Conservation (phyloP, 2,888 invertebrate genomes). For the Autographa gamma region DNA sequence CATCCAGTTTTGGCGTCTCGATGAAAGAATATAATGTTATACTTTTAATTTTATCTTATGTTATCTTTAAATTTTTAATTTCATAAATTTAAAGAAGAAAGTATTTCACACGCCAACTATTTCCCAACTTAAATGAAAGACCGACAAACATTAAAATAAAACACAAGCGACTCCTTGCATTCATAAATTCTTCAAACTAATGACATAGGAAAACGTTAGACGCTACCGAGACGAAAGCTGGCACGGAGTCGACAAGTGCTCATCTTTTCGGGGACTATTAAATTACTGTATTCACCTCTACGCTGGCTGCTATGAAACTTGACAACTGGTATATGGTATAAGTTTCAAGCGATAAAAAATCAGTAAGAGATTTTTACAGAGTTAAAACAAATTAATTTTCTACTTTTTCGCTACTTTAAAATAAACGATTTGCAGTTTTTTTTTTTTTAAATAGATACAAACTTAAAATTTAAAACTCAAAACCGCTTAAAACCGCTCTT, state of each 20-base stretch:
- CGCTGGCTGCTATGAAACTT: slow-evolving; percentile 60
- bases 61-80: too few relatives aligned
- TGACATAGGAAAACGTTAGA: slow-evolving; percentile 44
- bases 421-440: too few relatives aligned
- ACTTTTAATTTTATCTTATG: too few relatives aligned
- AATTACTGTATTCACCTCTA: slow-evolving; percentile 75
- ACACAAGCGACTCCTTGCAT: slow-evolving; percentile 19
- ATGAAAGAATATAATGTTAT: too few relatives aligned
- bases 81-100: neutral
- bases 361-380: too few relatives aligned
- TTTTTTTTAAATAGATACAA: too few relatives aligned
- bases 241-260: slow-evolving; percentile 66
- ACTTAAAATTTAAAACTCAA: too few relatives aligned
- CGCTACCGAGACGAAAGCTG: slow-evolving; percentile 50
- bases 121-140: neutral
- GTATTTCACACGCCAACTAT: neutral
- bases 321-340: slow-evolving; percentile 45
- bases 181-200: slow-evolving; percentile 34
- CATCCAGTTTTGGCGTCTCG: too few relatives aligned
- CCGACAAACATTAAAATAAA: slow-evolving; percentile 21
- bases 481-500: too few relatives aligned
- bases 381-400: too few relatives aligned
- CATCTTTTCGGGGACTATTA: slow-evolving; percentile 75
- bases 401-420: too few relatives aligned
- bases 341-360: slow-evolving; percentile 18